Base-by-base conservation (phyloP, 1,140 invertebrate genomes). In the Bombus fervidus region DNA sequence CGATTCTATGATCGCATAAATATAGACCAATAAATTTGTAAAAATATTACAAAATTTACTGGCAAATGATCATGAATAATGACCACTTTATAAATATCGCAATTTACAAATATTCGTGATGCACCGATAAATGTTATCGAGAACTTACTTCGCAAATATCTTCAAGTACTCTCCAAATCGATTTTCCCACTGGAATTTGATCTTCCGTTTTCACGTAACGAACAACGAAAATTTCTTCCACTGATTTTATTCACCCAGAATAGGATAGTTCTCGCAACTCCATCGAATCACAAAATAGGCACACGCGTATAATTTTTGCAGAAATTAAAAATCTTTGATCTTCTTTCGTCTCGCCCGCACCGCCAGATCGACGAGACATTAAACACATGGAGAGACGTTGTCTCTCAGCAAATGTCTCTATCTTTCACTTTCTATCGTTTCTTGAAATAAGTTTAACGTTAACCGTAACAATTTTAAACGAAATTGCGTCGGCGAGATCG, bases 61-160 rank as follows among this genome's bases (percentile, higher is more conserved):
- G n/a, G 1, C 18, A 8, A 34, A 66, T 18, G n/a, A 18, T 8
- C 31, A 9, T 1, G 2, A 66, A 18, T 66, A n/a, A 62, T 1
- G 4, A 62, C 0, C 28, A n/a, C 18, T 53, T 53, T 53, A n/a
- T 53, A n/a, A 3, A 1, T 12, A 13, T 28, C 28, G 12, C 25
- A 28, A 62, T 62, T 12, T 62, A 12, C 28, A 62, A 53, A 75
- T 25, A 37, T 10, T 47, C 1, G 22, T 1, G 25, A 37, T 39
- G 34, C 62, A 22, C 4, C 25, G 28, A 43, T 25, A 69, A 28
- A 53, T n/a, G 25, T 1, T 39, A 80, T 0, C 2, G 41, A 53
- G 53, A 69, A 80, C 78, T 79, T 47, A 68, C 64, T 43, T 25
- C 4, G 13, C 5, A 79, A 79, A 79, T 79, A 68, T 43, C n/a